Evolutionary conservation across 2,888 invertebrate genomes (phyloP).

Genomic region (Argyresthia goedartella): DNA sequence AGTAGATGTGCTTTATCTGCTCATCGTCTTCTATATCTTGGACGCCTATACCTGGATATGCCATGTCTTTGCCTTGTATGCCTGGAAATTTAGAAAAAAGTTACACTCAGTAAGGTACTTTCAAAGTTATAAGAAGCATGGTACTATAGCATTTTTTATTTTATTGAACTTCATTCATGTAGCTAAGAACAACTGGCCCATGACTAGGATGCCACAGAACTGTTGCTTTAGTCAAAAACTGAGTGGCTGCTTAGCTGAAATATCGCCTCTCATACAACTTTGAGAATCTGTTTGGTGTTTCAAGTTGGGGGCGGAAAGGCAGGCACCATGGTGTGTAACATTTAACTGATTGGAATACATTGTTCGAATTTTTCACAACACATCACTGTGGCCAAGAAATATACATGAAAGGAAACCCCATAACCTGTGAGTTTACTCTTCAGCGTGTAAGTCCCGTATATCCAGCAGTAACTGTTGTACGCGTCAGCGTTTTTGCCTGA

Average conservation of each 20-base stretch:
- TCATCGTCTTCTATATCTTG: slow-evolving; percentile 48
- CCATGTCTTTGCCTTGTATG: slow-evolving; percentile 55
- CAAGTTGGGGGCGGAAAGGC: no score
- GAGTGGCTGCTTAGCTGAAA: no score
- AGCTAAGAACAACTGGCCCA: no score
- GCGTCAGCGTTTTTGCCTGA: slow-evolving; percentile 67
- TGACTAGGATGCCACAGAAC: no score
- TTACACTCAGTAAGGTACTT: background rate
- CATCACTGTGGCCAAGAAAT: background rate
- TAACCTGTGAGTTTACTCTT: slow-evolving; percentile 49
- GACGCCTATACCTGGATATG: slow-evolving; percentile 66
- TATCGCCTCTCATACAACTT: no score
- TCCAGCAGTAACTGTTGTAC: slow-evolving; percentile 85
- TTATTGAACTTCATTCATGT: no score
- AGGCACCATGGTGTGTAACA: no score
- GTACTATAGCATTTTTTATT: background rate
- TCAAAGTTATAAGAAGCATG: slow-evolving; percentile 4
- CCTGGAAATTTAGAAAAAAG: slow-evolving; percentile 32
- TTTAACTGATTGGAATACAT: no score
- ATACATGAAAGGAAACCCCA: background rate
- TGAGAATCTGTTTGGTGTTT: no score
- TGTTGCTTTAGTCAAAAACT: no score
- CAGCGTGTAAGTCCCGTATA: slow-evolving; percentile 78
- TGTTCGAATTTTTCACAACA: no score
- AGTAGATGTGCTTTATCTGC: slow-evolving; percentile 72